Conservation (phyloP, 2,113 vertebrate species). For the Silurus meridionalis region DNA sequence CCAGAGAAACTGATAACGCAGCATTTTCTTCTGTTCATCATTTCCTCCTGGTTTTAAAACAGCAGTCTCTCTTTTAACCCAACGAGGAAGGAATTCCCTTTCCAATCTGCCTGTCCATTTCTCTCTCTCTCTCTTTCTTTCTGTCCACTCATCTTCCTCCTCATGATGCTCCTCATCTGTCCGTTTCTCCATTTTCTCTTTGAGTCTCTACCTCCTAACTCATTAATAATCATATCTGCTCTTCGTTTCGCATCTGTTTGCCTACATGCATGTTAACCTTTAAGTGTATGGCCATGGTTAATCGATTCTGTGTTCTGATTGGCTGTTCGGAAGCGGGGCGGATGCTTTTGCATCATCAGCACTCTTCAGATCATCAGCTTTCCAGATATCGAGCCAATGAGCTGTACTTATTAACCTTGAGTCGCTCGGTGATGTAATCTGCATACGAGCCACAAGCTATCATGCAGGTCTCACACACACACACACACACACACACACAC, state of each 20-base stretch:
- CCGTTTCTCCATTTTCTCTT: not conserved
- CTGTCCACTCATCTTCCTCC: not conserved
- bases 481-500: slow-evolving; percentile 5
- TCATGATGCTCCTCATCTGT: not conserved
- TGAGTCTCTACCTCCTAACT: not conserved
- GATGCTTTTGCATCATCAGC: slow-evolving; percentile 46
- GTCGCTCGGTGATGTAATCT: slow-evolving; percentile 24
- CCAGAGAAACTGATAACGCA: too few relatives aligned
- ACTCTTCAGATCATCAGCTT: slow-evolving; percentile 52
- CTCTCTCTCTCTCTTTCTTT: not conserved
- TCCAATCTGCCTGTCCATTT: not conserved
- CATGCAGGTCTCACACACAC: not conserved
- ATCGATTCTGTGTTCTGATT: slow-evolving; percentile 24
- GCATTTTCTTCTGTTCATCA: too few relatives aligned
- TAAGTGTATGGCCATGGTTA: slow-evolving; percentile 8
- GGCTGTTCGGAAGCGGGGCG: not conserved
- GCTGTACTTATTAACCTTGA: slow-evolving; percentile 43
- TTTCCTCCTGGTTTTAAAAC: too few relatives aligned
- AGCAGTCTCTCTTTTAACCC: too few relatives aligned
- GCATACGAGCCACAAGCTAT: slow-evolving; percentile 25
- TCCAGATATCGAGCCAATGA: slow-evolving; percentile 56
- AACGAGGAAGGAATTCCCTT: not conserved
- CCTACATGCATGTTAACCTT: not conserved
- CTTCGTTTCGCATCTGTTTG: not conserved
- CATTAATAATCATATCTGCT: not conserved